Conservation (phyloP, 2,888 invertebrate species). For the Xanthia icteritia region DNA sequence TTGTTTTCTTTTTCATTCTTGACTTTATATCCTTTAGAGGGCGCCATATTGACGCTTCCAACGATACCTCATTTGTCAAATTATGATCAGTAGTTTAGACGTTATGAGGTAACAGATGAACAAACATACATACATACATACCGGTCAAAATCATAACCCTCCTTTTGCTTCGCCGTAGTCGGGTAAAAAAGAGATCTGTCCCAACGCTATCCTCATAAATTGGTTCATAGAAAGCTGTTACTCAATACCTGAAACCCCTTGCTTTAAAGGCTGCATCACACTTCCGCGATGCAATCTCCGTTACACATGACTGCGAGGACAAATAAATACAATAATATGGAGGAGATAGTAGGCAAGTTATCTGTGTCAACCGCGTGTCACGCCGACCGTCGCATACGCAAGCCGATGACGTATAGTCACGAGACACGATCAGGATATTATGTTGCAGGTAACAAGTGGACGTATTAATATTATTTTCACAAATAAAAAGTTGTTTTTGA, state of each 20-base stretch:
- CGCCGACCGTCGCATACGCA: neutral
- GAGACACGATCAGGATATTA: conserved; percentile 1
- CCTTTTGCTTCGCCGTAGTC: too few relatives aligned
- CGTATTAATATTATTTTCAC: neutral
- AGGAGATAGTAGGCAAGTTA: conserved; percentile 2
- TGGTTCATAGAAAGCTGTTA: neutral
- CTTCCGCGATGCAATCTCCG: neutral
- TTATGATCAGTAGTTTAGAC: too few relatives aligned
- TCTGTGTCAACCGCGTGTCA: neutral
- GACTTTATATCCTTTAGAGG: too few relatives aligned
- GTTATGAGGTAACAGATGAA: too few relatives aligned
- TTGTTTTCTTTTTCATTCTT: too few relatives aligned
- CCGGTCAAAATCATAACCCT: too few relatives aligned
- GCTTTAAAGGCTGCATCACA: neutral
- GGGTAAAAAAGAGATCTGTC: too few relatives aligned
- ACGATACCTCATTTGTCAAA: too few relatives aligned
- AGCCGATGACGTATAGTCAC: conserved; percentile 13
- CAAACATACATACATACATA: too few relatives aligned
- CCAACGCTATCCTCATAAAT: too few relatives aligned
- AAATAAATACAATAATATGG: conserved; percentile 1
- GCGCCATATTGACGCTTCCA: too few relatives aligned
- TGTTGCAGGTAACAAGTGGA: neutral
- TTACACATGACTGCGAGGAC: neutral
- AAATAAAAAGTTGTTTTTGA: conserved; percentile 10
- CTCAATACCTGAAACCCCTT: neutral